Conservation (phyloP, 2,113 vertebrate genomes). For the Strigops habroptila region DNA sequence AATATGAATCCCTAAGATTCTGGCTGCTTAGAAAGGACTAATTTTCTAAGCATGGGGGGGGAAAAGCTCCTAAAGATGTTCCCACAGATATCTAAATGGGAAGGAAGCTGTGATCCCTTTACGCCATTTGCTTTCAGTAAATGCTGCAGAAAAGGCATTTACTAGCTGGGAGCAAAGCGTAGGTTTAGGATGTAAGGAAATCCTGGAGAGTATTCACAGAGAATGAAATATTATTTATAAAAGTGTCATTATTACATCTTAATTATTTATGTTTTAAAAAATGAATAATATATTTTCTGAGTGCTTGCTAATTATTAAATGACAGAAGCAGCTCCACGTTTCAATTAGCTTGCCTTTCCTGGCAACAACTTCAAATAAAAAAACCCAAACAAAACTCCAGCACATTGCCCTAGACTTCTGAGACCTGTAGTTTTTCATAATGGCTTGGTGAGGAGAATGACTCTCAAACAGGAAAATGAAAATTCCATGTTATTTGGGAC, state of each 20-base stretch:
- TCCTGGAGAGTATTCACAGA: constrained; percentile 55
- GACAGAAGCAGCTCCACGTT: constrained; percentile 52
- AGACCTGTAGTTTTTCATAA: constrained; percentile 35
- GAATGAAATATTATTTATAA: constrained; percentile 57
- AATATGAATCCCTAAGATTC: constrained; percentile 17
- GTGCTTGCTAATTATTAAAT: constrained; percentile 67
- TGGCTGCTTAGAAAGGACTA: constrained; percentile 30
- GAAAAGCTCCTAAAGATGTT: constrained; percentile 26
- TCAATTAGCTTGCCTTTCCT: constrained; percentile 47
- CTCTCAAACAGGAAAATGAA: constrained; percentile 11
- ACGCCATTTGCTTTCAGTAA: not conserved
- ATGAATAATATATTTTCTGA: constrained; percentile 59
- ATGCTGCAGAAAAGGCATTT: constrained; percentile 11
- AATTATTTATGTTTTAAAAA: constrained; percentile 61
- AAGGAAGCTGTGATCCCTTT: constrained; percentile 47
- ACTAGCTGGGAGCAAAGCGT: constrained; percentile 35
- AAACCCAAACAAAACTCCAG: not conserved
- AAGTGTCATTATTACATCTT: constrained; percentile 52
- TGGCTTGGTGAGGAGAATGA: not conserved
- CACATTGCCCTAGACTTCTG: constrained; percentile 6
- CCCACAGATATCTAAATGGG: constrained; percentile 47
- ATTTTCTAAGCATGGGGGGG: not conserved
- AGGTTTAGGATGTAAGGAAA: constrained; percentile 37
- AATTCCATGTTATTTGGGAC: not conserved
- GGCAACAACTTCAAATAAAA: constrained; percentile 46